Evolutionary conservation across 2,888 invertebrate genomes (phyloP), one percentile per base, ranked within the genome.

Genomic region (Hesperia comma): DNA sequence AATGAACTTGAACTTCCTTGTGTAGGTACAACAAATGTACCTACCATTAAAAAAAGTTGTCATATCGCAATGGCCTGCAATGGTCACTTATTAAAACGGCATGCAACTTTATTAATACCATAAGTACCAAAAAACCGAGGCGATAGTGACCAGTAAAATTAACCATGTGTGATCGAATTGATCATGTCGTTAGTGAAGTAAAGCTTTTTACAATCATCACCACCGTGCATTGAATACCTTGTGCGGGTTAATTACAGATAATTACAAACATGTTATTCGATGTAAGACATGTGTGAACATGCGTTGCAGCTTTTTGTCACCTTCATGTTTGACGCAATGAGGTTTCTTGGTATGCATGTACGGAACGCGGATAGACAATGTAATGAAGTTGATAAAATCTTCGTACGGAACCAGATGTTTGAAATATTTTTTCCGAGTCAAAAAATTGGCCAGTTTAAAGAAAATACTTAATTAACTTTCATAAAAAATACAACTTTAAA

Each of bases 251-350:
- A 61, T 61, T 53, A 41, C 41, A 61, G 53, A 54, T 61, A 61
- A 61, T 61, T 53, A 33, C 61, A 17, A 49, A 19, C 19, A 61
- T 61, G 61, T 61, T 41, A 14, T 26, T 54, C 40, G 54, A 15
- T 19, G 53, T 19, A 15, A 54, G 41, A 41, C 54, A 61, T 61
- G 61, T 51, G 61, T 53, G 51, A 61, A 61, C 53, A 61, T 26
- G 51, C 40, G 61, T 21, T 8, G 51, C 8, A 33, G 12, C 33
- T 14, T 19, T 61, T 53, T 53, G 19, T 49, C 19, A 19, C 19
- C 12, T 49, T 3, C 19, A 8, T 19, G 6, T 15, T 49, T 49
- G 19, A 19, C 17, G 49, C 17, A 49, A 49, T 49, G 19, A 10
- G 10, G 2, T 49, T 49, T 17, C 49, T 49, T 49, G 19, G 6